Evolutionary conservation across 2,797 vertebrate genomes (phyloP).

Genomic region (Poecilia gillii): DNA sequence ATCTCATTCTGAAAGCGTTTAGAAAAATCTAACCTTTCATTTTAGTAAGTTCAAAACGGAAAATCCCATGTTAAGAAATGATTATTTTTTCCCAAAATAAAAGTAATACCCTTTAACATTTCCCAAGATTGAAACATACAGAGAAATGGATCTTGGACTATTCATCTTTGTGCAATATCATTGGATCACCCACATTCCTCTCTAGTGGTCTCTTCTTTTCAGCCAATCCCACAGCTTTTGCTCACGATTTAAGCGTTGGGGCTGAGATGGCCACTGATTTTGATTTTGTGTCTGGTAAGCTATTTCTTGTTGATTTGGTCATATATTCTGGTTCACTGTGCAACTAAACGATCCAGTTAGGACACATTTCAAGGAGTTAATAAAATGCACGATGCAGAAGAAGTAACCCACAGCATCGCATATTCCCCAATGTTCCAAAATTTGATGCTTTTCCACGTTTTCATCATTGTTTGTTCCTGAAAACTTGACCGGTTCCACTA

Average conservation of each 20-base stretch:
- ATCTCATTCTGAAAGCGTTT: not conserved
- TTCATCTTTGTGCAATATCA: not conserved
- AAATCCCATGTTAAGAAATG: not conserved
- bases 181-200: not conserved
- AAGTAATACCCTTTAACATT: not conserved
- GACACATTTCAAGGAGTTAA: not conserved
- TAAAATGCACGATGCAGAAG: not conserved
- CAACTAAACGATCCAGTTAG: not conserved
- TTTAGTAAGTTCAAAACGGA: not conserved
- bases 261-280: not conserved
- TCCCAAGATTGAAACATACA: not conserved
- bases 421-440: not conserved
- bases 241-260: not conserved
- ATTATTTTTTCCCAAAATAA: not conserved
- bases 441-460: not conserved
- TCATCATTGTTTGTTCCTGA: not conserved
- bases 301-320: not conserved
- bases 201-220: not conserved
- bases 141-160: not conserved
- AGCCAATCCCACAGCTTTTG: not conserved
- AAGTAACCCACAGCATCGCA: not conserved
- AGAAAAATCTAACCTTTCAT: not conserved
- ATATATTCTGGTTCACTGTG: not conserved
- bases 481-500: not conserved
- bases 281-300: not conserved